Evolutionary conservation across 2,113 vertebrate genomes (phyloP), one percentile per base, ranked within the genome.

Genomic region (Chaetodon auriga): DNA sequence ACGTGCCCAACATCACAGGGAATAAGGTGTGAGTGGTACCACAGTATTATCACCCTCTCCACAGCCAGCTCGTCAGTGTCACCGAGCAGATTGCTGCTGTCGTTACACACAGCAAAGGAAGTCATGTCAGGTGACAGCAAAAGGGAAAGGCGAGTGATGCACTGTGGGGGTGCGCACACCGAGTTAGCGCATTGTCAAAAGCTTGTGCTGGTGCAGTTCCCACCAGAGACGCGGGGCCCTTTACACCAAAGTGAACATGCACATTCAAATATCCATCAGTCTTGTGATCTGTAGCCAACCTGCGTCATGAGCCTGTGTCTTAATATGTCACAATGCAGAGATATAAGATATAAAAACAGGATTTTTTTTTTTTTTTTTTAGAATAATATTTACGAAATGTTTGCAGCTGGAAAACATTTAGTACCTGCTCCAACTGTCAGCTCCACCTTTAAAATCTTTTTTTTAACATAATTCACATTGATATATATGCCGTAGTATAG

Each of bases 51-150:
- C 88, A 71, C 86, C 81, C 69, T 75, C 88, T 85, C 74, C 60
- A 35, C 88, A 75, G 72, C 78, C 84, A 57, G 82, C 92, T 89
- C 88, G 12, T 93, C 93, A 93, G 89, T 92, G 92, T 94, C 92
- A 93, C 86, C 3, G 15, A 70, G 58, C 92, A 92, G 92, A 93
- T 94, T 93, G 92, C 87, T 78, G 85, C 81, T 87, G 93, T 93
- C 93, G 35, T 92, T 83, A 74, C 91, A 86, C 81, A 82, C 69
- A 41, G 84, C 81, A 2, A 8, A 69, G 74, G 76, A 90, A 89
- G 86, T 91, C 90, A 92, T 93, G 93, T 84, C 88, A 89, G 87
- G 92, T 90, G 93, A 93, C 91, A 87, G 89, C 77, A 41, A 81
- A 83, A 73, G 62, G 83, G 69, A 70, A 49, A 78, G 68, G 64